Base-by-base conservation (phyloP, 64 coral and sea anemone genomes). In the Platygyra sinensis region DNA sequence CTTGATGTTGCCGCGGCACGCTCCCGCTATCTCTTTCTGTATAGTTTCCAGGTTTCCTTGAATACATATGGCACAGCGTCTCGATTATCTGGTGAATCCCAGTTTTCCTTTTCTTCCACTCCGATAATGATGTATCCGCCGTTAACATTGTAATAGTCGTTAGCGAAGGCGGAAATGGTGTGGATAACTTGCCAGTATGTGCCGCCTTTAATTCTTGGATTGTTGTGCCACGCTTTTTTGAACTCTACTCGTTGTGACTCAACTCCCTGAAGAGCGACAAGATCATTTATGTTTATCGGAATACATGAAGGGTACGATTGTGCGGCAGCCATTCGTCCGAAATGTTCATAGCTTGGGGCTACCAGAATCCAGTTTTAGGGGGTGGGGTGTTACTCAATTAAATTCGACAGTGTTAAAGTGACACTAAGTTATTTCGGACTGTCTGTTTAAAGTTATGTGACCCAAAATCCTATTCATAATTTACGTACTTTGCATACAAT, bases 121-220 rank as follows among this genome's bases (percentile, higher is more conserved):
- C 94, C 94, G 30, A 95, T 77, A 17, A 95, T 67, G 28, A 95
- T 83, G 33, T 95, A 95, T 20, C 94, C 94, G 0, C 94, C 94
- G 83, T 95, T 91, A 16, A 91, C 94, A 25, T 92, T 92, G 24
- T 82, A 82, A 55, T 55, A 92, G 50, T 95, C 94, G 49, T 95
- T 95, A 7, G 94, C 94, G 57, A 95, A 92, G 4, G 94, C 94
- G 55, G 67, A 87, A 49, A 92, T 80, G 22, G 94, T 95, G 13
- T 89, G 77, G 2, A 92, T 30, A 69, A 95, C 57, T 82, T 95
- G 94, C 46, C 77, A 88, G 79, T 87, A 88, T 25, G 89, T 83
- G 0, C 76, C 27, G 13, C 94, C 83, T 2, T 64, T 67, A 52
- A 55, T 76, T 20, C 17, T 29, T 52, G 7, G 31, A 0, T 72